Base-by-base conservation (phyloP, 2,113 vertebrate genomes). In the Phalacrocorax brasilianus region DNA sequence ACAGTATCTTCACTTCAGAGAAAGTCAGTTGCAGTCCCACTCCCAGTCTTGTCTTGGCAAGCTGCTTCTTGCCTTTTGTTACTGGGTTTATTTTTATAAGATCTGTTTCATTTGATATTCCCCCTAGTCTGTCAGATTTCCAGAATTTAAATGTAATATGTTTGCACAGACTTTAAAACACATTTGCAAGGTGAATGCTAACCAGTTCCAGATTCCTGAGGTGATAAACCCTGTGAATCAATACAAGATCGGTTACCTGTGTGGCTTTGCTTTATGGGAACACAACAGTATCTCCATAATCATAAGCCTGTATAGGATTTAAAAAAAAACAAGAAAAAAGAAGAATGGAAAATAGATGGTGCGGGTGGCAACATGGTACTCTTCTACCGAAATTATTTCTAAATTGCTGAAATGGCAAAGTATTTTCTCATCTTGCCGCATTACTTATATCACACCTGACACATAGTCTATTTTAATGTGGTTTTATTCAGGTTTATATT, bases 401-500 rank as follows among this genome's bases (percentile, higher is more conserved):
- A 71, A 58, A 85, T 81, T 85, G 65, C 80, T 93, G 62, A 80
- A 89, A 92, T 52, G 88, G 45, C 38, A 84, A 86, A 77, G 61
- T 94, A 50, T 56, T 88, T 84, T 87, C 71, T 85, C 56, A 79
- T 91, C 63, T 82, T 91, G 66, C 87, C 90, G 81, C 62, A 77
- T 95, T 95, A 96, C 88, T 97, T 97, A 65, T 65, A 91, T 24
- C 63, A 72, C 71, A 95, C 66, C 42, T 12, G 5, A 67, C 91
- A 66, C n/a, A 13, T 56, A 78, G 30, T 7, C 52, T 91, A 55
- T 87, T 96, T 96, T 91, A 74, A 42, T 84, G 56, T 81, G 61
- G 11, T 90, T 94, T 94, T 92, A 85, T 95, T 97, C 90, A 42
- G 74, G 88, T 45, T 55, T 85, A 65, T 90, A 87, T 68, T 89